phyloP scores from a whole-genome alignment of 2,888 invertebrate genomes.

The Drosophila mercatorum region DNA sequence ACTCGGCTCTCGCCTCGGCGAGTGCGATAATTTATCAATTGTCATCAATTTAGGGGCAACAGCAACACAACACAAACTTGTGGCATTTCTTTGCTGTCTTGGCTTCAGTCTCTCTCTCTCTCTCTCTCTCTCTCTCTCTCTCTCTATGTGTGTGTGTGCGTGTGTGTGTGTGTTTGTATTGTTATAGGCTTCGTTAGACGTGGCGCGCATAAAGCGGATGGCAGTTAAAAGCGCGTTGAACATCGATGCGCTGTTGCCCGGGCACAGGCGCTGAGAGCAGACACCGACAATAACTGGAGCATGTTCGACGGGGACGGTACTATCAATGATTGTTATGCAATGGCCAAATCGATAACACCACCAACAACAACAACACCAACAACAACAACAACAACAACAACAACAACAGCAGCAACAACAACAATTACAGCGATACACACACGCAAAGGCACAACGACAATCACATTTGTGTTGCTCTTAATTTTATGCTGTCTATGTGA shows the following conservation, averaged over 20 bases:
- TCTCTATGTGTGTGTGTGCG: conserved; percentile 2
- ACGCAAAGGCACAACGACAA: conserved; percentile 63
- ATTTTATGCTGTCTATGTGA: conserved; percentile 77
- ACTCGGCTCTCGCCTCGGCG: conserved; percentile 32
- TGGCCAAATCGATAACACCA: conserved; percentile 68
- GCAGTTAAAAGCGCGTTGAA: conserved; percentile 64
- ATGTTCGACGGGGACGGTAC: conserved; percentile 42
- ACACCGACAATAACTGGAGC: conserved; percentile 36
- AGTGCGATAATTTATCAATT: conserved; percentile 82
- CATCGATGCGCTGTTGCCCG: conserved; percentile 43
- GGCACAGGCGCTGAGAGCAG: conserved; percentile 28
- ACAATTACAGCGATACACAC: conserved; percentile 52
- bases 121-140: conserved; percentile 11
- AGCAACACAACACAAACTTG: conserved; percentile 40
- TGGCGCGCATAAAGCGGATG: conserved; percentile 44
- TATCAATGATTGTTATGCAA: conserved; percentile 69
- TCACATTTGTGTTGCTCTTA: conserved; percentile 67
- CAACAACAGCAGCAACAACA: conserved; percentile 22
- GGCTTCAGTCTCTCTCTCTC: conserved; percentile 12
- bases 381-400: conserved; percentile 23
- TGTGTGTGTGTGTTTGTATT: conserved; percentile 13
- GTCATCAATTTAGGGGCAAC: conserved; percentile 77
- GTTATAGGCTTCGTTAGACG: conserved; percentile 58
- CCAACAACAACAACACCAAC: conserved; percentile 24
- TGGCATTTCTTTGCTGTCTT: conserved; percentile 70